Conservation (phyloP, 2,888 invertebrate species). For the Dryobotodes eremita region DNA sequence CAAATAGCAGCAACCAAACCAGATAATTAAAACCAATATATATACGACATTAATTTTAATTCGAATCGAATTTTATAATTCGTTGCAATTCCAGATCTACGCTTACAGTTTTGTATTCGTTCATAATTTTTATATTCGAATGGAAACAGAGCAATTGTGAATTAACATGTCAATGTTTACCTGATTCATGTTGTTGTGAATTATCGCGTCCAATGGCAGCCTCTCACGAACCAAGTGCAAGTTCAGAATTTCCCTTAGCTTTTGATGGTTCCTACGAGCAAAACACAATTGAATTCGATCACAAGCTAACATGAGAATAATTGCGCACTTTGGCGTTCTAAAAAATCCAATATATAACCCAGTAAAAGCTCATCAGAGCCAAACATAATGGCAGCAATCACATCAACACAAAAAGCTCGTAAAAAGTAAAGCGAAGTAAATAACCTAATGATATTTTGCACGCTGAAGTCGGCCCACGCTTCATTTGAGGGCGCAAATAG, state of each 20-base stretch:
- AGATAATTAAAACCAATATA: conserved; percentile 77
- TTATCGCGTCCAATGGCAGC: conserved; percentile 94
- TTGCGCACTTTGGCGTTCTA: neutral
- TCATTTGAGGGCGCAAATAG: conserved; percentile 97
- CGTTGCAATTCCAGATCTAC: conserved; percentile 55
- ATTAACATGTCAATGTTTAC: conserved; percentile 82
- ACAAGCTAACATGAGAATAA: conserved; percentile 7
- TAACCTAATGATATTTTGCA: conserved; percentile 93
- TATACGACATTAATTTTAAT: conserved; percentile 73
- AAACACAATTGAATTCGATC: conserved; percentile 7
- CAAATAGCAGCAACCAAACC: conserved; percentile 81
- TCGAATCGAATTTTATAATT: conserved; percentile 68
- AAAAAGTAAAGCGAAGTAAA: conserved; percentile 48
- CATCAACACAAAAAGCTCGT: conserved; percentile 57
- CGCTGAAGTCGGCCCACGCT: conserved; percentile 94
- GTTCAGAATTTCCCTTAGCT: conserved; percentile 94
- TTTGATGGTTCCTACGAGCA: conserved; percentile 91
- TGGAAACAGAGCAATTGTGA: conserved; percentile 38
- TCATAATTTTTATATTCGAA: conserved; percentile 63
- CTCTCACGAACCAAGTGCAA: conserved; percentile 95
- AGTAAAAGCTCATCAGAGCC: conserved; percentile 29
- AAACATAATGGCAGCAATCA: conserved; percentile 41
- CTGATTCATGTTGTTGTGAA: conserved; percentile 93
- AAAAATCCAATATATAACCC: conserved; percentile 22
- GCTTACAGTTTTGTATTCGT: conserved; percentile 56